These are phyloP conservation scores for Ornithoptera priamus DNA, from an alignment of 2,888 invertebrate genomes.

Conservation along the genomic window DNA sequence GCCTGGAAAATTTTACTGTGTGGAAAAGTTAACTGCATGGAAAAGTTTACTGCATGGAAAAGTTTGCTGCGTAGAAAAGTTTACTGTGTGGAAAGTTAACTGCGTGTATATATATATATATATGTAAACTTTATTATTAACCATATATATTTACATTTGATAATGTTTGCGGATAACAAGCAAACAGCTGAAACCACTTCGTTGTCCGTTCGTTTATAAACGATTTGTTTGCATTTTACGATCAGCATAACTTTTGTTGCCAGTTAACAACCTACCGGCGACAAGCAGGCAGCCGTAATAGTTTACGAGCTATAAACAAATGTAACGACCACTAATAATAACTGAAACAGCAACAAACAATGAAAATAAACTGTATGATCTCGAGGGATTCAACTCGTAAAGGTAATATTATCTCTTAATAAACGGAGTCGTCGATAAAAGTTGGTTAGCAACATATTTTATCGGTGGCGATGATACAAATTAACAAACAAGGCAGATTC, in stretches of 20 bases:
- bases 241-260: conserved; percentile 63
- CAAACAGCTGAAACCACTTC: conserved; percentile 49
- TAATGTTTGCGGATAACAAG: conserved; percentile 29
- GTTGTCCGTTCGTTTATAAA: conserved; percentile 63
- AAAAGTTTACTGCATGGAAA: too few relatives aligned
- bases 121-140: not conserved
- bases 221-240: conserved; percentile 72
- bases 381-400: conserved; percentile 67
- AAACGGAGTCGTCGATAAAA: conserved; percentile 70
- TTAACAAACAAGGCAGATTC: conserved; percentile 49
- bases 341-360: conserved; percentile 76
- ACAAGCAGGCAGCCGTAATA: conserved; percentile 70
- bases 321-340: conserved; percentile 77
- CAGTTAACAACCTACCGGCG: conserved; percentile 72
- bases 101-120: too few relatives aligned
- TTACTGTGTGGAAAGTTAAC: too few relatives aligned
- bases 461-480: conserved; percentile 54
- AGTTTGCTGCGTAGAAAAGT: too few relatives aligned
- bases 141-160: conserved; percentile 2
- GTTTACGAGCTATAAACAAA: conserved; percentile 78
- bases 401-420: conserved; percentile 79
- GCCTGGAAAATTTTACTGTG: too few relatives aligned
- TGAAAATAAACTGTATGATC: conserved; percentile 70
- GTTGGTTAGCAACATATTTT: conserved; percentile 66
- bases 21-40: too few relatives aligned